Base-by-base conservation (phyloP, 2,113 vertebrate species). In the Phylloscopus trochiloides region DNA sequence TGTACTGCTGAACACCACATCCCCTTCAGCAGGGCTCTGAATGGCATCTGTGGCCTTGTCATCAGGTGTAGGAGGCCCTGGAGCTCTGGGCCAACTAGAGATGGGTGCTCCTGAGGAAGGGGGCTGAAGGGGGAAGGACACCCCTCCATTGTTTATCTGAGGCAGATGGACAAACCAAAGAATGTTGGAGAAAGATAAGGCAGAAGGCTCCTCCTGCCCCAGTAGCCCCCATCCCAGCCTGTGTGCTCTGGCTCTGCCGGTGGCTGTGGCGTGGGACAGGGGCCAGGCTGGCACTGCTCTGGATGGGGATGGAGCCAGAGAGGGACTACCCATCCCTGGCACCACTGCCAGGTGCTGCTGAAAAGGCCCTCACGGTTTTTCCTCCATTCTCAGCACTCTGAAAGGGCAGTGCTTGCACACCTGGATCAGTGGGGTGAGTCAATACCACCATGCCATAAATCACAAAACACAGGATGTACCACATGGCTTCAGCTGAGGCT, bases 321-420 rank as follows among this genome's bases (percentile, higher is more conserved):
- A 18, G 50, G 40, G 20, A 9, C 14, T 13, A 0, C 19, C 40
- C n/a, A 12, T 16, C 54, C 12, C 5, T 2, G 55, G 58, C 62
- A 34, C 19, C 50, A 1, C 36, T 66, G 36, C 42, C 74, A 57
- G 13, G 68, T 1, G 0, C 61, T 24, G 59, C 58, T 42, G 42
- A 9, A 17, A 6, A 7, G 29, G 58, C 38, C 28, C n/a, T 12
- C 5, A 15, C 1, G 2, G 45, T 17, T 63, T 8, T 5, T 47
- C 28, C 26, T 17, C 29, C 6, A 0, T 17, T 8, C 22, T 25
- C 36, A 18, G 63, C 9, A 1, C 68, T 17, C 72, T 36, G 11
- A 62, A 72, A 48, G 29, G 38, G 28, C 38, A 52, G 25, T 0
- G 1, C 38, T 6, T 65, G 45, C 73, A n/a, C 0, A 0, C 25